Conservation (phyloP, 1,140 invertebrate species). For the Drosophila chauvacae region DNA sequence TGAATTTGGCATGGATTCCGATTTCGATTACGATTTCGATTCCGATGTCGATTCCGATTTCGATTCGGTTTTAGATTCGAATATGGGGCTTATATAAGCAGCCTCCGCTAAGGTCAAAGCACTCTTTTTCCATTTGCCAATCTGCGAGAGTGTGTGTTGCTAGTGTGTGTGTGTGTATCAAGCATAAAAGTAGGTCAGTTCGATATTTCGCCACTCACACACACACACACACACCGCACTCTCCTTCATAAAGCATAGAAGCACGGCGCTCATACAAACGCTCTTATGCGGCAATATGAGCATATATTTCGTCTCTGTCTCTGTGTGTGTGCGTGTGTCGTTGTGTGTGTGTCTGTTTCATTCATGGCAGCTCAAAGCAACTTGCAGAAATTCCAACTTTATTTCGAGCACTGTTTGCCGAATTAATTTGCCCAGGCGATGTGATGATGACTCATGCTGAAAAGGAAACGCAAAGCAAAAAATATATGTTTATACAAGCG, state of each 20-base stretch:
- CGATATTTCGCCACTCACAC: slow-evolving; percentile 68
- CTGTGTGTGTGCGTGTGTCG: not conserved
- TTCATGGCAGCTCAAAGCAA: slow-evolving; percentile 28
- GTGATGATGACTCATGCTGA: slow-evolving; percentile 25
- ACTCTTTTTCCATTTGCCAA: slow-evolving; percentile 64
- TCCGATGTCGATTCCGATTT: not conserved
- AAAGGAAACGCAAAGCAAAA: not conserved
- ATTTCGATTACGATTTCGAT: not conserved
- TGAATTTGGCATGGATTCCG: not conserved
- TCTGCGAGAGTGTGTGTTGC: slow-evolving; percentile 19
- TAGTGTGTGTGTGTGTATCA: slow-evolving; percentile 45
- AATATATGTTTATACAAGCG: not conserved
- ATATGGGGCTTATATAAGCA: slow-evolving; percentile 68
- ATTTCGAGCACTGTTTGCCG: slow-evolving; percentile 19
- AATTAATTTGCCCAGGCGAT: slow-evolving; percentile 33
- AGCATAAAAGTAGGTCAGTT: slow-evolving; percentile 77
- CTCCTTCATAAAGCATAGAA: slow-evolving; percentile 39
- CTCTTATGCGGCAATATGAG: slow-evolving; percentile 32
- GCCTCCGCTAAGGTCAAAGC: slow-evolving; percentile 76
- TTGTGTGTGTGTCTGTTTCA: slow-evolving; percentile 31
- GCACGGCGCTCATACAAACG: slow-evolving; percentile 7
- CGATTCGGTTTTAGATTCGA: slow-evolving; percentile 15
- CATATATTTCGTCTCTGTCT: slow-evolving; percentile 20
- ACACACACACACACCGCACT: slow-evolving; percentile 35
- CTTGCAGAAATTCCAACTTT: slow-evolving; percentile 24